Percentiles rank a stretch among this genome's conserved stretches.
Evolutionary conservation across 2,113 vertebrate genomes (phyloP).

Genomic region (Spilogale gracilis): DNA sequence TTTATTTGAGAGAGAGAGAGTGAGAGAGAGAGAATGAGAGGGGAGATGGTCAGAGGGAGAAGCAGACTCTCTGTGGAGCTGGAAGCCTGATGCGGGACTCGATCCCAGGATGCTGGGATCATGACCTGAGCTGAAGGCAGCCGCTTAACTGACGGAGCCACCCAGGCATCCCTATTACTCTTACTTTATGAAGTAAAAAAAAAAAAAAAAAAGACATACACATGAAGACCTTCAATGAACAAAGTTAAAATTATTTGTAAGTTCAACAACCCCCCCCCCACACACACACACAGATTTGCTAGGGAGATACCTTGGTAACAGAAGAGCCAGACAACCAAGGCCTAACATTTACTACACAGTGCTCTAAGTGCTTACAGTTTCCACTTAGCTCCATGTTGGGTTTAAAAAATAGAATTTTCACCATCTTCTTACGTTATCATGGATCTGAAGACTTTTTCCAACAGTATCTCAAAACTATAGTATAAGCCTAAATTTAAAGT

Average conservation of each 20-base stretch:
- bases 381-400: background rate
- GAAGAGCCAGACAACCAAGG: background rate
- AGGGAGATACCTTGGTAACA: background rate
- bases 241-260: conserved; percentile 47
- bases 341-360: background rate
- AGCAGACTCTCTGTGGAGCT: too few species aligned
- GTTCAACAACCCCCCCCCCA: background rate
- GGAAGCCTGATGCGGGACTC: too few species aligned
- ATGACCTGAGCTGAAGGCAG: too few species aligned
- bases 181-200: too few species aligned
- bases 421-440: conserved; percentile 26
- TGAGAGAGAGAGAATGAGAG: too few species aligned
- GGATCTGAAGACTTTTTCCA: conserved; percentile 8
- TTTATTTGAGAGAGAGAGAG: too few species aligned
- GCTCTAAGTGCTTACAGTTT: background rate
- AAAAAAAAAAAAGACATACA: conserved; percentile 15
- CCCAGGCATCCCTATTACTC: too few species aligned
- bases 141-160: too few species aligned
- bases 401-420: conserved; percentile 35
- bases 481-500: conserved; percentile 41
- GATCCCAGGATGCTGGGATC: too few species aligned
- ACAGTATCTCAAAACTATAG: conserved; percentile 13
- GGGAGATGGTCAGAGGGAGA: too few species aligned
- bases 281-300: too few species aligned
- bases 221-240: background rate